A percentile compares a stretch with the other conserved stretches of the same genome.
These are phyloP conservation scores for Ceratina australensis DNA, from an alignment of 1,140 invertebrate species.

Conservation along the genomic window DNA sequence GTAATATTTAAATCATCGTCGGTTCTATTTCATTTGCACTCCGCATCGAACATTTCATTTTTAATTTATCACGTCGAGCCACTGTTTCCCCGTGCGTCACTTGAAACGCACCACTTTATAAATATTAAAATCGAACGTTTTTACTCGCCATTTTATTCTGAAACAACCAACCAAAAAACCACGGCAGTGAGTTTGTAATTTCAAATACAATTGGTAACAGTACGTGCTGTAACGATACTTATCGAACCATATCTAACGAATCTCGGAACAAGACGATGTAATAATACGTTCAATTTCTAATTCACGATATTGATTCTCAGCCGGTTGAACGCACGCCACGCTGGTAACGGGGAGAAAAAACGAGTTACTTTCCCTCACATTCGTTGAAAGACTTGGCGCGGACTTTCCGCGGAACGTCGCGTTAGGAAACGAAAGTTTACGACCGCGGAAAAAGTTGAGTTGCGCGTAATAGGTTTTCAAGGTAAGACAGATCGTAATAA, in stretches of 20 bases:
- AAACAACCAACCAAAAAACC: too few relatives aligned
- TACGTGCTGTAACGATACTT: too few relatives aligned
- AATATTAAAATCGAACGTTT: too few relatives aligned
- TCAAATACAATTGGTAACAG: too few relatives aligned
- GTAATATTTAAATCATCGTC: too few relatives aligned
- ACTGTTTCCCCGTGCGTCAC: too few relatives aligned
- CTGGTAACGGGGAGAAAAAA: not conserved
- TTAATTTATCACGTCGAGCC: not conserved
- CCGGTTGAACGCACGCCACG: not conserved
- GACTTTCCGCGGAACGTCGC: constrained; percentile 36
- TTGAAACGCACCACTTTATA: not conserved
- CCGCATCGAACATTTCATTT: not conserved
- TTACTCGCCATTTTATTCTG: too few relatives aligned
- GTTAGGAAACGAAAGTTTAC: constrained; percentile 56
- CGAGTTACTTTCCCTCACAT: constrained; percentile 25
- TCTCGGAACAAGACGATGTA: too few relatives aligned
- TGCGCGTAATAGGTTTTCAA: constrained; percentile 55
- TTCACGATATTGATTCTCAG: not conserved
- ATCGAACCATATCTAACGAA: too few relatives aligned
- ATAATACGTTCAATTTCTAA: not conserved
- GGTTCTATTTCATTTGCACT: too few relatives aligned
- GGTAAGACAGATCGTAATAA: constrained; percentile 63
- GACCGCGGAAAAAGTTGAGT: constrained; percentile 55
- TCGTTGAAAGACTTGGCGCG: constrained; percentile 3
- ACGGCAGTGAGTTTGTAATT: too few relatives aligned